Conservation (phyloP, 2,888 invertebrate genomes). For the Epiperipatus broadwayi region DNA sequence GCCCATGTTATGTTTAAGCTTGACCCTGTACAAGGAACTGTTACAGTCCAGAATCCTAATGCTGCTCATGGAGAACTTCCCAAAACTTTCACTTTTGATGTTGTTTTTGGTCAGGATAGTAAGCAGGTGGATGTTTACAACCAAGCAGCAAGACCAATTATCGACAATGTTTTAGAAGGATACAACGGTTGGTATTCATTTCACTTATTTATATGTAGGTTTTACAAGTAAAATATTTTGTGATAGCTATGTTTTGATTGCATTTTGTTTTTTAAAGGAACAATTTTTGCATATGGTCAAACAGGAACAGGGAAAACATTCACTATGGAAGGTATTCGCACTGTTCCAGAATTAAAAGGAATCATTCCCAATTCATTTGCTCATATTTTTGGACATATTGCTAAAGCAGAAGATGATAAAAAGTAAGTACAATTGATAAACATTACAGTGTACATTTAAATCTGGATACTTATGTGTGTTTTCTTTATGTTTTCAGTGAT, state of each 20-base stretch:
- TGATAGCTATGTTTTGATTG: too few species aligned
- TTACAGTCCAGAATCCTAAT: conserved; percentile 25
- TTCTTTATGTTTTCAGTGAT: not conserved
- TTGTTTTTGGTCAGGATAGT: conserved; percentile 68
- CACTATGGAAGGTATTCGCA: conserved; percentile 85
- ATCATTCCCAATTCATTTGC: conserved; percentile 98
- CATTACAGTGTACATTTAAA: too few species aligned
- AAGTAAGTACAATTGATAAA: conserved; percentile 39
- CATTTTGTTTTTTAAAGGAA: conserved; percentile 28
- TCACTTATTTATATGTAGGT: not conserved
- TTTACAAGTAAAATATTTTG: not conserved
- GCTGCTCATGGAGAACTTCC: conserved; percentile 34
- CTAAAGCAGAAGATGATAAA: conserved; percentile 71
- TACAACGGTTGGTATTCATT: conserved; percentile 65
- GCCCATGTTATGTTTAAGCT: too few species aligned
- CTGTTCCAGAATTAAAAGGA: conserved; percentile 70
- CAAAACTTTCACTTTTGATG: conserved; percentile 81
- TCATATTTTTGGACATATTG: conserved; percentile 93
- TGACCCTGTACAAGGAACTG: conserved; percentile 27
- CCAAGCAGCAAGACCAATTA: conserved; percentile 83
- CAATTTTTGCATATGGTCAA: conserved; percentile 42
- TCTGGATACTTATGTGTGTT: not conserved
- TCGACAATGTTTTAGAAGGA: conserved; percentile 80
- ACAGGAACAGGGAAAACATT: conserved; percentile 93
- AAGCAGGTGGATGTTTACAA: conserved; percentile 87